Conservation (phyloP, 2,888 invertebrate species). For the Ectemnius lituratus region DNA sequence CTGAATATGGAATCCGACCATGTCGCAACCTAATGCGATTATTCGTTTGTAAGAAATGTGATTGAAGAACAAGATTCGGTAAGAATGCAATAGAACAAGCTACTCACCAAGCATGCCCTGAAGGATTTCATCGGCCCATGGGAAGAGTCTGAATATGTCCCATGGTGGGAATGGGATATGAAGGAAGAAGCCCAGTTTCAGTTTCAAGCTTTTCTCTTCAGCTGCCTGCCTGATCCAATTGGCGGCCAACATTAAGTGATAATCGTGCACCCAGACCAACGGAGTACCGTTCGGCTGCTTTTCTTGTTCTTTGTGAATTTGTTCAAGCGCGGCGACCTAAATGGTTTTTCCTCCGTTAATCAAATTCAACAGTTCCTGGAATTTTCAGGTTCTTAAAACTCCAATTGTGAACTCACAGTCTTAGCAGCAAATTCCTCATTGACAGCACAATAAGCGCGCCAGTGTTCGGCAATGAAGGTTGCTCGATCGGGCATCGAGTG, state of each 20-base stretch:
- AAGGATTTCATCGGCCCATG: constrained; percentile 95
- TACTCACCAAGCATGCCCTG: constrained; percentile 90
- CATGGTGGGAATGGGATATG: constrained; percentile 97
- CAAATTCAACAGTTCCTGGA: neutral
- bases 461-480: constrained; percentile 89
- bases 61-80: neutral
- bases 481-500: constrained; percentile 95
- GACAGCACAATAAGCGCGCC: constrained; percentile 89
- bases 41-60: constrained; percentile 16
- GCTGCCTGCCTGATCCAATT: constrained; percentile 93
- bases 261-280: constrained; percentile 96
- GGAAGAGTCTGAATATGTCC: constrained; percentile 94
- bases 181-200: constrained; percentile 93
- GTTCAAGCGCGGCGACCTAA: constrained; percentile 70
- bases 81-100: neutral
- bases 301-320: constrained; percentile 68
- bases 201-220: constrained; percentile 87
- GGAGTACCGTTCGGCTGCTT: constrained; percentile 80
- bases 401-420: constrained; percentile 79
- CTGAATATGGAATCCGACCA: constrained; percentile 95
- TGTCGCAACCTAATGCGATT: constrained; percentile 85
- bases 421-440: constrained; percentile 91
- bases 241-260: constrained; percentile 95
- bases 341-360: neutral
- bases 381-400: too few species aligned